phyloP scores from a whole-genome alignment of 2,888 invertebrate genomes.

The Hesperia comma region DNA sequence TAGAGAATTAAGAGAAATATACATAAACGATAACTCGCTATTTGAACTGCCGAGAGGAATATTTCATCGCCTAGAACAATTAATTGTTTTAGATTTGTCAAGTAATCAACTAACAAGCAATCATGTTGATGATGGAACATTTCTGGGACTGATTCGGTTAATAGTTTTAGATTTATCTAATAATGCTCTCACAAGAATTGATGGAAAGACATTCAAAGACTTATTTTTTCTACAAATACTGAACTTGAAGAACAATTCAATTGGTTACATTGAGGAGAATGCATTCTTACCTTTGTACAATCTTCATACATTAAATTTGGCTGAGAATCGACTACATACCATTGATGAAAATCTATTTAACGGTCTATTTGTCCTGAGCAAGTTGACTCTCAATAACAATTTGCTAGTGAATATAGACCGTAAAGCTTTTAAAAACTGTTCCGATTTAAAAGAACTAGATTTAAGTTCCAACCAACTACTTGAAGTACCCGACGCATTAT shows the following conservation, averaged over 20 bases:
- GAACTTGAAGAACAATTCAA: slow-evolving; percentile 93
- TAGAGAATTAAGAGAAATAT: slow-evolving; percentile 91
- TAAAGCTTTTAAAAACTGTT: slow-evolving; percentile 94
- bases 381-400: slow-evolving; percentile 94
- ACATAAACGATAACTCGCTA: slow-evolving; percentile 93
- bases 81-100: slow-evolving; percentile 92
- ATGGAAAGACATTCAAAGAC: slow-evolving; percentile 93
- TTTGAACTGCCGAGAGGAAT: slow-evolving; percentile 92
- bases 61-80: slow-evolving; percentile 92
- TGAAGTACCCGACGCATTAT: slow-evolving; percentile 92
- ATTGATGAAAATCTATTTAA: slow-evolving; percentile 92
- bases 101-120: slow-evolving; percentile 93
- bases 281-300: slow-evolving; percentile 95
- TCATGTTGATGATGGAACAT: slow-evolving; percentile 93
- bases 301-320: slow-evolving; percentile 93
- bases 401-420: slow-evolving; percentile 90
- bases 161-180: slow-evolving; percentile 93
- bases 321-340: slow-evolving; percentile 93
- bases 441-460: slow-evolving; percentile 94
- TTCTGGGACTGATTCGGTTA: slow-evolving; percentile 92
- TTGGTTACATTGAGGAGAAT: slow-evolving; percentile 94
- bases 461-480: slow-evolving; percentile 93
- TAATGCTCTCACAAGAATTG: slow-evolving; percentile 93
- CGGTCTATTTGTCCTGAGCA: slow-evolving; percentile 92
- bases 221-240: slow-evolving; percentile 93